Conservation (phyloP, 2,797 vertebrate species). For the Zalophus californianus region DNA sequence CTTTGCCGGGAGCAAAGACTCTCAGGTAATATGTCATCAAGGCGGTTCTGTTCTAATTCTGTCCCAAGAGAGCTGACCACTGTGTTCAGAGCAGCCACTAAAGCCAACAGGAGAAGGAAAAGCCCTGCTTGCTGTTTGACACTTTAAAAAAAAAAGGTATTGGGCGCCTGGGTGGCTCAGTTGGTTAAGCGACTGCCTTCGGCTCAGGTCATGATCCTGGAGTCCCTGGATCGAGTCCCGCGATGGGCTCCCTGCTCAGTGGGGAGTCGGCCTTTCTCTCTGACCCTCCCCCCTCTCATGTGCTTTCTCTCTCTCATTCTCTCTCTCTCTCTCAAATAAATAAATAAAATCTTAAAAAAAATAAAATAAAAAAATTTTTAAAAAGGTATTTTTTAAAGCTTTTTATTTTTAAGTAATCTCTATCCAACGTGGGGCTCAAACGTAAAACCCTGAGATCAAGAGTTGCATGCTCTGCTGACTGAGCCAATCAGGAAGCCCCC, state of each 20-base stretch:
- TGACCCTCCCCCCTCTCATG: too few species aligned
- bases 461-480: not conserved
- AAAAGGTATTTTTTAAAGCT: not conserved
- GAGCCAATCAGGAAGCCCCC: not conserved
- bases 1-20: not conserved
- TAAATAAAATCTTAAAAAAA: too few species aligned
- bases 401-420: not conserved
- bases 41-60: not conserved
- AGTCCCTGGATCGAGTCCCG: too few species aligned
- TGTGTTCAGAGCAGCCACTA: not conserved
- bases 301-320: too few species aligned
- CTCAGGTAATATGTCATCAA: not conserved
- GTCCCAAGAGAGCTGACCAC: not conserved
- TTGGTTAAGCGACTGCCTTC: too few species aligned
- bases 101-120: not conserved
- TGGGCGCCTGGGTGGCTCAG: too few species aligned
- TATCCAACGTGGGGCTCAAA: not conserved
- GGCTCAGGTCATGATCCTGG: too few species aligned
- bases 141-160: not conserved
- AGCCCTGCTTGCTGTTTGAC: not conserved
- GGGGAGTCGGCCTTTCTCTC: too few species aligned
- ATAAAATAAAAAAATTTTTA: too few species aligned
- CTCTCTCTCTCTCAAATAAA: too few species aligned
- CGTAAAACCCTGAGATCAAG: not conserved
- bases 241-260: too few species aligned